Base-by-base conservation (phyloP, 1,140 invertebrate genomes). In the Aphaenogaster floridana region DNA sequence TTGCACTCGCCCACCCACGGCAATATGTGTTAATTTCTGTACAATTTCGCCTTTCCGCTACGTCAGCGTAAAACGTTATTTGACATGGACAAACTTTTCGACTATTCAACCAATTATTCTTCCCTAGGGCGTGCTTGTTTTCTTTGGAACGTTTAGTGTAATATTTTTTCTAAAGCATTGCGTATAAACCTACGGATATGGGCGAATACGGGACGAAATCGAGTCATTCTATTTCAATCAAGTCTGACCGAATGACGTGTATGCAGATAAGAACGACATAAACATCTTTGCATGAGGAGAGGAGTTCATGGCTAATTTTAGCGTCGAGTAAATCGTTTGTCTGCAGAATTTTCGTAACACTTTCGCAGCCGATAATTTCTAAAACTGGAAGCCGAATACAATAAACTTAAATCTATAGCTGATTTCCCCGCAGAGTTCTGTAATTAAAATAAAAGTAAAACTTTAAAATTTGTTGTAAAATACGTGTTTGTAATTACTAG, bases 21-120 rank as follows among this genome's bases (percentile, higher is more conserved):
- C 80, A 76, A 76, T 84, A 76, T 76, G 80, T 61, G 80, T 84
- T 76, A 84, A 84, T 76, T 76, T 84, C 52, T 76, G 54, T 74
- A 84, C 80, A 63, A 84, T 76, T 84, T 50, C 13, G 54, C 17
- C 21, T 61, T 71, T 28, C 34, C 9, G 80, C 13, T 36, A 9
- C 13, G 68, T 63, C n/a, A 84, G n/a, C 42, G 80, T 34, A 34
- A 42, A 61, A 83, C 50, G 34, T 84, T 84, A 84, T 84, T 74
- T 76, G 80, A 84, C 54, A 34, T 54, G 13, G n/a, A 74, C 34
- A 84, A 83, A 84, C 69, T 76, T 74, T 45, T 84, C 13, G 68
- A n/a, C 69, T 74, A 21, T 74, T 74, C 42, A 83, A 59, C 34
- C 80, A 76, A 76, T 84, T 84, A 84, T 42, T 74, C 15, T 45